Base-by-base conservation (phyloP, 2,888 invertebrate species). In the Thecophora atra region DNA sequence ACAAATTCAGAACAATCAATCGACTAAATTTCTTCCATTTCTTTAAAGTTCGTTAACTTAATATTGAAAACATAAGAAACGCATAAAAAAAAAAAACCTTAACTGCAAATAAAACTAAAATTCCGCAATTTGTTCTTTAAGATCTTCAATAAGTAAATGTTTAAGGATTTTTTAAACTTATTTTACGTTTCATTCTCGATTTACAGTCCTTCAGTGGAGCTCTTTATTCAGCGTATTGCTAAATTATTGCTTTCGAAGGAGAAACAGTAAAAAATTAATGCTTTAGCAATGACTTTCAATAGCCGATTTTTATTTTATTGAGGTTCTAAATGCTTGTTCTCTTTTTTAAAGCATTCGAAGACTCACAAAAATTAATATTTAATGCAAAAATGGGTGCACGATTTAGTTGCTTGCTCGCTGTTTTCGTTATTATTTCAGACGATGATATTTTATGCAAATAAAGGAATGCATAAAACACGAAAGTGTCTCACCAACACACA, bases 371-470 rank as follows among this genome's bases (percentile, higher is more conserved):
- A 47, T 47, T 11, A 47, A 47, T 47, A 47, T 47, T 54, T 58
- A 58, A 15, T 8, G 58, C 26, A 15, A 58, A 17, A 28, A 58
- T 28, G 58, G 5, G 11, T 58, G 58, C 11, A 58, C 28, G 58
- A 58, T 58, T 58, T 28, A 58, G 6, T 58, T 24, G 24, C 26
- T 58, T 58, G 28, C 8, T 21, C 26, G 13, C 17, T 15, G 13
- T 28, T 28, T 58, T 58, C 11, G 11, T 37, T 37, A 37, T 58
- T 24, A 28, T 56, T 28, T 28, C 15, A 28, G 24, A 21, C 24
- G 26, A 15, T 24, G 24, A 4, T 15, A 58, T 26, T 24, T 58
- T 24, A 58, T 58, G 58, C 58, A 58, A 24, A 58, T 58, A 58
- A 26, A 17, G 6, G 26, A 8, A 24, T 28, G 26, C 7, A 58